Evolutionary conservation across 2,888 invertebrate species (phyloP), one percentile per base, ranked within the genome.

Genomic region (Spisula solida): DNA sequence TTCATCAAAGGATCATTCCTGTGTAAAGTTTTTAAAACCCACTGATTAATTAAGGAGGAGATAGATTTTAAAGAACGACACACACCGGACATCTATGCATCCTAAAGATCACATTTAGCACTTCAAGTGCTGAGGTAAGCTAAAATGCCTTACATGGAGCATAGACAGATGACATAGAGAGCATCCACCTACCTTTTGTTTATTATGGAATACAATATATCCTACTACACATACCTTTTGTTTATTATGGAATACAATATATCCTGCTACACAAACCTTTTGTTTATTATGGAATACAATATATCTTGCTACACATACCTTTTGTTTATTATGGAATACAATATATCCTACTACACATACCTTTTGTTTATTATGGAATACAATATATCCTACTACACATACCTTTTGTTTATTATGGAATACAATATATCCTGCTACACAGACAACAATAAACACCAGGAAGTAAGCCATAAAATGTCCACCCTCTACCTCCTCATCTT

Each of bases 391-490:
- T 80, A 97, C 95, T 75, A 98, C 41, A 8, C 25, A 60, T 47
- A 97, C 97, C 97, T 97, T 98, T 94, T 98, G 97, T 95, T 98
- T 98, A 95, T 98, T 98, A 94, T 97, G 97, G 94, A 97, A 97
- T 31, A 97, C 97, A 20, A 98, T 97, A 94, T 98, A 98, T 79
- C 97, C 97, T 80, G 97, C 95, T 75, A 98, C 97, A 93, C 97
- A 97, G 20, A 98, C 94, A 31, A 98, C 97, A 93, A 97, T 97
- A 91, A 97, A 96, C 18, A 98, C 97, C 93, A 98, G 97, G 95
- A 98, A 98, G 95, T 98, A 98, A 0, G 97, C 97, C 96, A 98
- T 98, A 96, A 98, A 98, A 94, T 98, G 97, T 56, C 88, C 86
- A n/a, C 88, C 90, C 1, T 55, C 66, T 48, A 60, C 55, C 25